A percentile compares a stretch with the other conserved stretches of the same genome.
These are phyloP conservation scores for Scaptomyza tumidula DNA, from an alignment of 2,888 invertebrate genomes.

Conservation along the genomic window DNA sequence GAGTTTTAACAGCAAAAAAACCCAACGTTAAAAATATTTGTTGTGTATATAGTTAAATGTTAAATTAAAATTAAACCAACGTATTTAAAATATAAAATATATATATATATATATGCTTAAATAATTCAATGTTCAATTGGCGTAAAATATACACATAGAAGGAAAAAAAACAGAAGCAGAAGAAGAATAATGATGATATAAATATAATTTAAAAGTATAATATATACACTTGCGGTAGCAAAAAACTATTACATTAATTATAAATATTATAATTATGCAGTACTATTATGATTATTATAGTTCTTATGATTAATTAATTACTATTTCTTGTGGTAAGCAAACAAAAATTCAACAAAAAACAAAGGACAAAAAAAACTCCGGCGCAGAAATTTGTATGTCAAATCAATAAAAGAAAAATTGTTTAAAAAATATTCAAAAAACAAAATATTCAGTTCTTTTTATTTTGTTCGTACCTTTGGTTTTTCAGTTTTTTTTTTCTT, in stretches of 20 bases:
- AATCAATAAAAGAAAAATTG: slow-evolving; percentile 76
- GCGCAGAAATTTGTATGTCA: slow-evolving; percentile 80
- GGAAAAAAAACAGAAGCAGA: slow-evolving; percentile 22
- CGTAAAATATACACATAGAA: slow-evolving; percentile 45
- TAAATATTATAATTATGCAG: slow-evolving; percentile 72
- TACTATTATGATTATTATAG: slow-evolving; percentile 78
- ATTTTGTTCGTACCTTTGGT: slow-evolving; percentile 19
- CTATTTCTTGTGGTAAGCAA: slow-evolving; percentile 72
- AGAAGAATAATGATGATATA: slow-evolving; percentile 51
- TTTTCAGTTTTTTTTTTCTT: slow-evolving; percentile 23
- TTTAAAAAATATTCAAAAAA: slow-evolving; percentile 64
- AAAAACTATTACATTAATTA: slow-evolving; percentile 79
- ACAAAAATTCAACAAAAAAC: slow-evolving; percentile 49
- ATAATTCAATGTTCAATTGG: slow-evolving; percentile 72
- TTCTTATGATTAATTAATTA: slow-evolving; percentile 78
- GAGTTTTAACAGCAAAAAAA: slow-evolving; percentile 67
- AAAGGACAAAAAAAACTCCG: slow-evolving; percentile 57
- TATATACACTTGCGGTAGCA: slow-evolving; percentile 72
- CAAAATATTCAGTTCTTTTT: slow-evolving; percentile 45
- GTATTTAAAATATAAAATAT: slow-evolving; percentile 55
- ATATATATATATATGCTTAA: slow-evolving; percentile 54
- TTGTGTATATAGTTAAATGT: slow-evolving; percentile 80
- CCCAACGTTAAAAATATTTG: slow-evolving; percentile 80
- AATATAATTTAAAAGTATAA: slow-evolving; percentile 66
- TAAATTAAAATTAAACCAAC: slow-evolving; percentile 60